Evolutionary conservation across 2,888 invertebrate species (phyloP), one percentile per base, ranked within the genome.

Genomic region (Calameuta filiformis): DNA sequence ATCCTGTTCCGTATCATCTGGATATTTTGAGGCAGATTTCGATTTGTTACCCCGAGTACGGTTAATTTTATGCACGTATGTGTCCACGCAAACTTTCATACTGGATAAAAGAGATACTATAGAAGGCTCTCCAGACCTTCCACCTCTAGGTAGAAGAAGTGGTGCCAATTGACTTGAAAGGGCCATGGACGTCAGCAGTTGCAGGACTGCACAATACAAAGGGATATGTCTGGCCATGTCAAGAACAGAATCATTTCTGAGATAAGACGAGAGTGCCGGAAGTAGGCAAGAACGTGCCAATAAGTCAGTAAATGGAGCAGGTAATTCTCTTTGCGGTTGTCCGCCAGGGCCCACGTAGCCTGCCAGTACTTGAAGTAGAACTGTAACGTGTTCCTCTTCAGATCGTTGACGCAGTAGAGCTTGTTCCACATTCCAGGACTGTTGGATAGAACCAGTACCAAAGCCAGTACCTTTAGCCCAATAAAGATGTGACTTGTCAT

Each of bases 391-490:
- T 88, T 98, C 97, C 90, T 99, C 98, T 92, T 98, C 98, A 80
- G 96, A 96, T 80, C 95, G 94, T 91, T 98, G 98, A 15, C 97
- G 93, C 82, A 97, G 92, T 76, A 98, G 92, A n/a, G 98, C 98
- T 89, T 98, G 97, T 89, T 98, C 98, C 68, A 98, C 97, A 92
- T 98, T 98, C 98, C 98, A 99, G 73, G 97, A 97, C 91, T 98
- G 98, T 82, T 97, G 96, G 15, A 98, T 98, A 34, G 97, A 97
- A 35, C 98, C 98, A 0, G 98, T 98, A 75, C 98, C 98, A 92
- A 98, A 98, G 1, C 98, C 98, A 3, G 98, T 98, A 73, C 98
- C 98, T 91, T 98, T 98, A 0, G 98, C 98, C 98, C 98, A 98
- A 92, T 98, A 97, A 83, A 96, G 92, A 88, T 96, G 96, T 68